Base-by-base conservation (phyloP, 2,888 invertebrate genomes). In the Gastracanthus pulcherrimus region DNA sequence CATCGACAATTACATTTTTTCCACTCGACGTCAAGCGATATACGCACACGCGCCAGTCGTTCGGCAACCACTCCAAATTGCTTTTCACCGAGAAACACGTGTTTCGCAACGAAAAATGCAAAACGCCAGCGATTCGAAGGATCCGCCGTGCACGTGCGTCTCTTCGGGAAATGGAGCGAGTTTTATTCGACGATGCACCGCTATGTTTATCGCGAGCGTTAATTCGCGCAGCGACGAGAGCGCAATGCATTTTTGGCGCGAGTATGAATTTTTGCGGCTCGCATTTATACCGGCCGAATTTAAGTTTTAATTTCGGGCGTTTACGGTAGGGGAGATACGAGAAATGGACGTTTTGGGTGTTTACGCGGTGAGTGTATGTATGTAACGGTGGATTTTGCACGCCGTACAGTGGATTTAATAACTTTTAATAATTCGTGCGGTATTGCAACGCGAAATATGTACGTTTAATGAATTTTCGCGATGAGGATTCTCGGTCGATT, bases 381-480 rank as follows among this genome's bases (percentile, higher is more conserved):
- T 41, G 13, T n/a, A n/a, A 51, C 16, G 23, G 4, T 13, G 7
- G 51, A 51, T n/a, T 19, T 51, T 51, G n/a, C 4, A 7, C 9
- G 0, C 51, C 2, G 48, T 5, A 2, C 19, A 19, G 51, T 16
- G 51, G 51, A 19, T n/a, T 48, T 19, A 48, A 48, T 16, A 48
- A 45, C 16, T 45, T 45, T 45, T 45, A 16, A n/a, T 45, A 45
- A 45, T 45, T 45, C 45, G 16, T 3, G 45, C 45, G 41, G 0
- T 4, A 5, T 3, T 11, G 3, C 11, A 67, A 45, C 13, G 38
- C 66, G 62, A 76, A 38, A 29, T 55, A 38, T 36, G 36, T 38
- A 38, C 36, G 26, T 29, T 13, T 67, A 58, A 55, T 76, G 66
- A 66, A 58, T 31, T 67, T 76, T 9, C 36, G 58, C 58, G 67